Base-by-base conservation (phyloP, 2,113 vertebrate species). In the Athene noctua region DNA sequence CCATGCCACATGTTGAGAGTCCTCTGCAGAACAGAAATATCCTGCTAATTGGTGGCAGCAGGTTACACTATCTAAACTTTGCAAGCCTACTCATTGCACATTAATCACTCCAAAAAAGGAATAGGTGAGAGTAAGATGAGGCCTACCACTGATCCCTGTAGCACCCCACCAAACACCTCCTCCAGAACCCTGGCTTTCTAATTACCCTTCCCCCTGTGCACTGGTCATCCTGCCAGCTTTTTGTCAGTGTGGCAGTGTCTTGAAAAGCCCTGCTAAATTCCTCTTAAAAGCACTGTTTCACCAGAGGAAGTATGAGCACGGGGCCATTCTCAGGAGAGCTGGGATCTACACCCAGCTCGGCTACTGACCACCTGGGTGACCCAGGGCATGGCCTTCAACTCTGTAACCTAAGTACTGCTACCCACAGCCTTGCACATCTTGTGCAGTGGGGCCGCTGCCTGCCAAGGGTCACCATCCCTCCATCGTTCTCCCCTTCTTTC, bases 1-100 rank as follows among this genome's bases (percentile, higher is more conserved):
- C 47, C 18, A 59, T 25, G 34, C 52, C 52, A 38, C 25, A 10
- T 55, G 58, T 51, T 61, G 52, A 92, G 47, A 93, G 57, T 75
- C 65, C 79, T 80, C 75, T 70, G 58, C 81, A 87, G 85, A 74
- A 80, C 1, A 0, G 70, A 96, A 96, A 89, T 62, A 80, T 7
- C 92, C 75, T 18, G 9, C 58, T 94, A 95, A 91, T 85, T 96
- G 88, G 90, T 94, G 86, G 95, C 94, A 95, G 90, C 86, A 81
- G 88, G 91, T 95, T 95, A 89, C 8, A 0, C 15, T 86, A 26
- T 85, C 83, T 78, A 70, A 91, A 91, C 80, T 95, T 86, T 92
- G 77, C 81, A 87, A 92, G 88, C 71, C 70, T 57, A 40, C 38
- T 67, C 49, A 74, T 86, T 52, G 15, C 32, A 29, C 52, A 23